Evolutionary conservation across 2,888 invertebrate species (phyloP).

Genomic region (Melanargia galathea): DNA sequence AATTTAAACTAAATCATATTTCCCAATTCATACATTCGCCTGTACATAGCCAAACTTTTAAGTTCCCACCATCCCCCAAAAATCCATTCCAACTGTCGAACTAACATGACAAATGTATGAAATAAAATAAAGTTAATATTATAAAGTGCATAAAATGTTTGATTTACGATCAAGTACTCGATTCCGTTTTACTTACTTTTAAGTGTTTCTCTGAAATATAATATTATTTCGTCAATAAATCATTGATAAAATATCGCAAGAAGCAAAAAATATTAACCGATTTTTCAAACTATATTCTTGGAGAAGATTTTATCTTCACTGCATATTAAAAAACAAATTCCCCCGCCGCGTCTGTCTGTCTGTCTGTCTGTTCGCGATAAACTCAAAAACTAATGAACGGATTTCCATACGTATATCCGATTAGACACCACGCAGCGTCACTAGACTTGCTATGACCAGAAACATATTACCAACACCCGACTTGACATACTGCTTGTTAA

Average conservation of each 20-base stretch:
- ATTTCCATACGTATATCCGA: no score
- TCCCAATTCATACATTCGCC: constrained; percentile 1
- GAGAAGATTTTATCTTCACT: no score
- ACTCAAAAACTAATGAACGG: no score
- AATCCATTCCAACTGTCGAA: constrained; percentile 35
- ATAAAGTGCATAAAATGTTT: constrained; percentile 25
- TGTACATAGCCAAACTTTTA: constrained; percentile 10
- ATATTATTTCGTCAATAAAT: not conserved
- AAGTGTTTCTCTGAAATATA: not conserved
- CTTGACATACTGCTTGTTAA: no score
- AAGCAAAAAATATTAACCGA: not conserved
- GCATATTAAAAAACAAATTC: no score
- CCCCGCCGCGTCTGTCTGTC: no score
- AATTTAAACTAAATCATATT: constrained; percentile 11
- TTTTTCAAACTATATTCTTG: no score
- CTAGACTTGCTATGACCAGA: no score
- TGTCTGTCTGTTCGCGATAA: no score
- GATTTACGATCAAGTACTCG: constrained; percentile 11
- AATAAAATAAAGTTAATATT: constrained; percentile 24
- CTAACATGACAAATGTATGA: constrained; percentile 26
- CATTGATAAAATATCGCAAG: not conserved
- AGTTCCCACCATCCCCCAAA: constrained; percentile 14
- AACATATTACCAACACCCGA: no score
- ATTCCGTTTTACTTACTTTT: constrained; percentile 7
- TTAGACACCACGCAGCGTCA: no score